These are phyloP conservation scores for Siphlonurus alternatus DNA, from an alignment of 2,888 invertebrate genomes.

Conservation along the genomic window DNA sequence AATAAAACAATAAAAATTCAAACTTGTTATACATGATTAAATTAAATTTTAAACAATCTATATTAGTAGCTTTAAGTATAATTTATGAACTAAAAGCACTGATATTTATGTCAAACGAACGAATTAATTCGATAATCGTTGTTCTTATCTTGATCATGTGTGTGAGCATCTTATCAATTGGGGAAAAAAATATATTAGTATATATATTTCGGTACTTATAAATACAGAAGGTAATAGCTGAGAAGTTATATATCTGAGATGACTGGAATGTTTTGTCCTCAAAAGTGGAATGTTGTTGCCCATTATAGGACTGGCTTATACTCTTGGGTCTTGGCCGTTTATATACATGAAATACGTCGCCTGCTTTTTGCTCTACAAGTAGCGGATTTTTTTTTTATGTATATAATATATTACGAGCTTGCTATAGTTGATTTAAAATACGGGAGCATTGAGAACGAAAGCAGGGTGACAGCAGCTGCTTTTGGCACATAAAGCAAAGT, in stretches of 20 bases:
- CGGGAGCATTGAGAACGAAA: too few species aligned
- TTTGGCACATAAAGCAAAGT: neutral
- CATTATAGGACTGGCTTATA: neutral
- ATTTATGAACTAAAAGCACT: neutral
- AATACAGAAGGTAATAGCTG: too few species aligned
- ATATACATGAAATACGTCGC: neutral
- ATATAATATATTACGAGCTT: too few species aligned
- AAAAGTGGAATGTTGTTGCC: neutral
- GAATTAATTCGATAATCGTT: neutral
- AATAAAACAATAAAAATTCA: too few species aligned
- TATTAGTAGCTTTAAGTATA: too few species aligned
- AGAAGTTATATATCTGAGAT: too few species aligned
- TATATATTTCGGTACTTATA: neutral
- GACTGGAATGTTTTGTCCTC: neutral
- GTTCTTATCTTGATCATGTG: neutral
- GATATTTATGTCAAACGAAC: neutral
- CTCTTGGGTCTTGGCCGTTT: neutral
- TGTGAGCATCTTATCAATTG: too few species aligned
- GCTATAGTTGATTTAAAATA: too few species aligned
- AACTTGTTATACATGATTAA: too few species aligned
- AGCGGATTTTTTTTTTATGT: neutral
- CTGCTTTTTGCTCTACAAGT: neutral
- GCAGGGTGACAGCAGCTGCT: too few species aligned
- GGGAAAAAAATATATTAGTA: neutral
- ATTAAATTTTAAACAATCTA: too few species aligned